Evolutionary conservation across 2,888 invertebrate species (phyloP), one percentile per base, ranked within the genome.

Genomic region (Trachelus tabidus): DNA sequence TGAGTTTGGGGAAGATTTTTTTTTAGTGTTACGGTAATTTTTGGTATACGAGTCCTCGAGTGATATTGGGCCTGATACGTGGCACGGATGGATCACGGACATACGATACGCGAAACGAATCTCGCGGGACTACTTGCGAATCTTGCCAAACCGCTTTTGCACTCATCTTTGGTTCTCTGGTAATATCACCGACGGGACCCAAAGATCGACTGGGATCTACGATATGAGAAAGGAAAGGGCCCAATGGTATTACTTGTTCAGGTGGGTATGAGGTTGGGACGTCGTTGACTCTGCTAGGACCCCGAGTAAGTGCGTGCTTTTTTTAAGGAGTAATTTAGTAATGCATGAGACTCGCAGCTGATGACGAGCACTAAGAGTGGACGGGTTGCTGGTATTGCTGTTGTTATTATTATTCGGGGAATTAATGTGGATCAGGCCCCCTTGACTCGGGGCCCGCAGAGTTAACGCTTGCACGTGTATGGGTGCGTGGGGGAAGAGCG

Each of bases 381-480:
- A 34, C 69, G 31, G 75, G 37, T 31, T 12, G 56, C 73, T 78
- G 79, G 80, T 12, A 23, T 83, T 80, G 79, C 78, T 68, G 76
- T 81, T 73, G 80, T 82, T 81, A 84, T 85, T 85, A 83, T 81
- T 81, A 78, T 80, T 79, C 79, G 78, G 78, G 31, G 81, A 82
- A 85, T 85, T 85, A 82, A 77, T 80, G 74, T 79, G 76, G 80
- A 82, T 86, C 79, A 35, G 34, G 74, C 56, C 56, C 56, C 56
- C 56, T 71, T 15, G 34, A 71, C 23, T 71, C 30, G 71, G 34
- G 33, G 71, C 33, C 33, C 74, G 35, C 9, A 30, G 74, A 33
- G n/a, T 74, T 30, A 74, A n/a, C 30, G 34, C 35, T 34, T 30
- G 34, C 35, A 11, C 35, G 74, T 74, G 12, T 71, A 71, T 6